Evolutionary conservation across 2,797 vertebrate genomes (phyloP).

Genomic region (Aldrovandia affinis): DNA sequence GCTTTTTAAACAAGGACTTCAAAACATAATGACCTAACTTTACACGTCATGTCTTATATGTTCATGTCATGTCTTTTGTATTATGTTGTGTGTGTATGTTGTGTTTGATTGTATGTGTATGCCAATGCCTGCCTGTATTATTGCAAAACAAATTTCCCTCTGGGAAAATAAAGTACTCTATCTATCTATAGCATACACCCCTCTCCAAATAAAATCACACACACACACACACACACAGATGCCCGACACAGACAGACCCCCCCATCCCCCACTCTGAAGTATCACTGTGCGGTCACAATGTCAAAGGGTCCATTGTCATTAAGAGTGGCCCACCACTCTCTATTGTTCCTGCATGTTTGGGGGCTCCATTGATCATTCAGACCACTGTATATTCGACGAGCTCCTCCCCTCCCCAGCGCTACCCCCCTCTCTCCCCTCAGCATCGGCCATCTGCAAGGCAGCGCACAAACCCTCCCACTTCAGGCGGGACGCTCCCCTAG

Average conservation of each 20-base stretch:
- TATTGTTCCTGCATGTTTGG: constrained; percentile 70
- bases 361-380: constrained; percentile 60
- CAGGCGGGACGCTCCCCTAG: not conserved
- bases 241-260: constrained; percentile 60
- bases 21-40: no score
- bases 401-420: constrained; percentile 43
- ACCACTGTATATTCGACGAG: constrained; percentile 63
- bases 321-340: constrained; percentile 60
- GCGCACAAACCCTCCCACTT: not conserved
- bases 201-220: constrained; percentile 21
- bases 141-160: no score
- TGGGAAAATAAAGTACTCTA: no score
- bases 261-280: constrained; percentile 46
- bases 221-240: constrained; percentile 10
- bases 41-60: no score
- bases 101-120: no score
- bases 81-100: no score
- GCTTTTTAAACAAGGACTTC: no score
- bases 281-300: constrained; percentile 52
- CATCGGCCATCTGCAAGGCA: not conserved
- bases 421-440: not conserved
- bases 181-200: constrained; percentile 8
- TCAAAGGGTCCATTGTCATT: constrained; percentile 78
- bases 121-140: no score
- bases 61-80: no score